Base-by-base conservation (phyloP, 2,888 invertebrate genomes). In the Caenorhabditis auriculariae region DNA sequence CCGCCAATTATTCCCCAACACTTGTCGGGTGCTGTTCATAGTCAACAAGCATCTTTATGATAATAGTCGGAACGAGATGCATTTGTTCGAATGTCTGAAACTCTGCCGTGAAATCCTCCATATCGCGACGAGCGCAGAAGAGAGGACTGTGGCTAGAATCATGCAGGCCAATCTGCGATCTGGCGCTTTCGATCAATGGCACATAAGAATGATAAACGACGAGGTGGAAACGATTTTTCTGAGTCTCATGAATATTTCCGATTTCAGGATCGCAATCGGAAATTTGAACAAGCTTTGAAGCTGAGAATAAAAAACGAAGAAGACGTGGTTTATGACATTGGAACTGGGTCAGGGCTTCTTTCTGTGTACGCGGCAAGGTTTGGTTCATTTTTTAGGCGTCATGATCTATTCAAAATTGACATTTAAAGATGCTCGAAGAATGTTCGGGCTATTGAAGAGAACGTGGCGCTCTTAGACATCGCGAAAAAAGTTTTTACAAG, bases 181-280 rank as follows among this genome's bases (percentile, higher is more conserved):
- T 15, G 5, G 38, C 12, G 44, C 63, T 15, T 69, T 69, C 32
- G 52, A 58, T 3, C 46, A 52, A 23, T 69, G 66, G 66, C 69
- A 69, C 39, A 58, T 69, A n/a, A 50, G 53, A 15, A 69, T 69
- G 69, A 50, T 69, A 23, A 69, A 69, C 37, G 62, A 66, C 55
- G 29, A 37, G 44, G 56, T 61, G n/a, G n/a, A n/a, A n/a, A n/a
- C n/a, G n/a, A n/a, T n/a, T n/a, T n/a, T n/a, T n/a, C n/a, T n/a
- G n/a, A n/a, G n/a, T n/a, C n/a, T n/a, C n/a, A n/a, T n/a, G n/a
- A n/a, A n/a, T n/a, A n/a, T n/a, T n/a, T n/a, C n/a, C n/a, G n/a
- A n/a, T 41, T 41, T 41, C 41, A 41, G 41, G 12, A n/a, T 17
- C 41, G 41, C 19, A 41, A 41, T 17, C 9, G 9, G 12, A 9